These are phyloP conservation scores for Acanthisitta chloris DNA, from an alignment of 2,113 vertebrate species.

Conservation along the genomic window DNA sequence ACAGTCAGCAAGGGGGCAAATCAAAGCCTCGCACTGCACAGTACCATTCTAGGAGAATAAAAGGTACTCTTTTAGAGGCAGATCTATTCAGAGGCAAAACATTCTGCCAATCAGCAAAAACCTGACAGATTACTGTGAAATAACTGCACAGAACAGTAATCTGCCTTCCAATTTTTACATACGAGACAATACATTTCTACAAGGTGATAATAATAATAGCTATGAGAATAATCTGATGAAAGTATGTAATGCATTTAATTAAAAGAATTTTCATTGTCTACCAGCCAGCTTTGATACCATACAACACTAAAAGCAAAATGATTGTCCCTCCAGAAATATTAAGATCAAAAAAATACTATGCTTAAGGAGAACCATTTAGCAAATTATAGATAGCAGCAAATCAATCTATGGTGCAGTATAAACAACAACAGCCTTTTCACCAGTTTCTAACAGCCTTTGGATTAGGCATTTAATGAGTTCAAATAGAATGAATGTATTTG, in stretches of 20 bases:
- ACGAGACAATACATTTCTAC: background rate
- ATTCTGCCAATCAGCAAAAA: constrained; percentile 30
- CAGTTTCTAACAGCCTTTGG: background rate
- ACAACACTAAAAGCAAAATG: background rate
- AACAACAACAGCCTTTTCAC: background rate
- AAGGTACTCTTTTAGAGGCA: background rate
- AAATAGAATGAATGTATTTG: background rate
- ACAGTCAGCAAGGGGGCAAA: constrained; percentile 85
- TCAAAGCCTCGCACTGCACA: constrained; percentile 86
- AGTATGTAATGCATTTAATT: background rate
- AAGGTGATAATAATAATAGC: background rate
- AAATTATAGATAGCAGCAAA: background rate
- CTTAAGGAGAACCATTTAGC: background rate
- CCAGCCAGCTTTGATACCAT: background rate
- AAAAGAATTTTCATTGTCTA: background rate
- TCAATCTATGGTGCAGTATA: background rate
- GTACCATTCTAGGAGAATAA: constrained; percentile 87
- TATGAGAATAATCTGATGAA: background rate
- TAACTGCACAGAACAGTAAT: background rate
- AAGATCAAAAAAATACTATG: background rate
- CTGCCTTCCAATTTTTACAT: background rate
- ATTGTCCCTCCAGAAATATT: background rate
- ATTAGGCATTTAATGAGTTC: background rate
- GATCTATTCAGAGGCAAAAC: background rate
- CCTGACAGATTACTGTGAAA: background rate